Base-by-base conservation (phyloP, 1,140 invertebrate species). In the Pseudomyrmex cubaensis region DNA sequence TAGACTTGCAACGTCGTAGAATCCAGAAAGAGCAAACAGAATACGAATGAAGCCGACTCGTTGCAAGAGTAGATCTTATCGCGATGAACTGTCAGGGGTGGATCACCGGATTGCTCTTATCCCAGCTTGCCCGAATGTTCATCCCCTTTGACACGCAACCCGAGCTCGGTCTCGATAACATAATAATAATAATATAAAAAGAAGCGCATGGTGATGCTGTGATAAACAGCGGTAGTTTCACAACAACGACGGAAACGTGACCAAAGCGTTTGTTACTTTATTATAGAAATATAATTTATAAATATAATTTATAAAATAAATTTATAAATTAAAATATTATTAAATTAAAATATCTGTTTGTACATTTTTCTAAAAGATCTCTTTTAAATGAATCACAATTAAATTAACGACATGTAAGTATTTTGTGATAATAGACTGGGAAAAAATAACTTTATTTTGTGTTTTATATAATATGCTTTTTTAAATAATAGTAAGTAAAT, bases 81-180 rank as follows among this genome's bases (percentile, higher is more conserved):
- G 84, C 66, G 67, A 80, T 46, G 70, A 89, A 77, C 90, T 90
- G 90, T 91, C 91, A 92, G 84, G 89, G 91, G 90, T 88, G 86
- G 86, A 89, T 90, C 87, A 89, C 83, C 69, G 80, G 91, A 91
- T 91, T 93, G 91, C 91, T 93, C 92, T 70, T 91, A 91, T 92
- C 86, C 86, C 91, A 91, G 91, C 85, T 90, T 70, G 44, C 48
- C 85, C 25, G 82, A 67, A 13, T 85, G 84, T 88, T 88, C 90
- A 89, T 88, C 88, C 82, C 87, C 76, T 78, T 88, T 89, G 83
- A 87, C 80, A 63, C 80, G 76, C 69, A 85, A 86, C 80, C 82
- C 67, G 69, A 89, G 85, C 73, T 69, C 84, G 74, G 57, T 67
- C 72, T 70, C 82, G 87, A 89, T 83, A 89, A 89, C 87, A 76